Base-by-base conservation (phyloP, 2,797 vertebrate genomes). In the Lates japonicus region DNA sequence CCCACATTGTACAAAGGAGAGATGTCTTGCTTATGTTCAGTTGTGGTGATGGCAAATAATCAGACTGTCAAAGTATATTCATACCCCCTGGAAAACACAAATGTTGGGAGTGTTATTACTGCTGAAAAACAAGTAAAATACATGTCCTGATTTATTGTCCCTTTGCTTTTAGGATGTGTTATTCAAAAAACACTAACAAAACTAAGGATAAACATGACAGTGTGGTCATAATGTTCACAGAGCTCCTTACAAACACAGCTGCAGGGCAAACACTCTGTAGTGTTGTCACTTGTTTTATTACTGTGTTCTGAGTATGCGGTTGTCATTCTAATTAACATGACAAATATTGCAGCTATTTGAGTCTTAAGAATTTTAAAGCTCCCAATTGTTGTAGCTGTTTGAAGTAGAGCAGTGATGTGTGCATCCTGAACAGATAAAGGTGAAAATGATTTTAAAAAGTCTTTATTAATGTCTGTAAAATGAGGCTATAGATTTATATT, bases 401-500 rank as follows among this genome's bases (percentile, higher is more conserved):
- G 65, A 25, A 74, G 17, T 7, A 60, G 9, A 4, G 31, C 63
- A 14, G 11, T 22, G 33, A 25, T 10, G 49, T 69, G 25, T 22
- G 55, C 16, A 33, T 41, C 57, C 61, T 31, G 20, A 31, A 46
- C 14, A 46, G 57, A 69, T 63, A 51, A 67, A 58, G 37, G 46
- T 71, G 25, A 31, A 59, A 81, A 73, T 70, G 58, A 81, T 70
- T n/a, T n/a, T n/a, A 74, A 16, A 49, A 67, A 63, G 70, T 66
- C 81, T 55, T 73, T 70, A 62, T 79, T 87, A 79, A 79, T 76
- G 61, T 54, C 66, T 64, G 16, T 65, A 66, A 81, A 78, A 52
- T 67, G 42, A 75, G 74, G 81, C 74, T 66, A 57, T 67, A 62
- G 68, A 80, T 87, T 90, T 19, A 64, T 81, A 80, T 86, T 72